These are phyloP conservation scores for Drosophila conformis DNA, from an alignment of 2,888 invertebrate species.

Conservation along the genomic window DNA sequence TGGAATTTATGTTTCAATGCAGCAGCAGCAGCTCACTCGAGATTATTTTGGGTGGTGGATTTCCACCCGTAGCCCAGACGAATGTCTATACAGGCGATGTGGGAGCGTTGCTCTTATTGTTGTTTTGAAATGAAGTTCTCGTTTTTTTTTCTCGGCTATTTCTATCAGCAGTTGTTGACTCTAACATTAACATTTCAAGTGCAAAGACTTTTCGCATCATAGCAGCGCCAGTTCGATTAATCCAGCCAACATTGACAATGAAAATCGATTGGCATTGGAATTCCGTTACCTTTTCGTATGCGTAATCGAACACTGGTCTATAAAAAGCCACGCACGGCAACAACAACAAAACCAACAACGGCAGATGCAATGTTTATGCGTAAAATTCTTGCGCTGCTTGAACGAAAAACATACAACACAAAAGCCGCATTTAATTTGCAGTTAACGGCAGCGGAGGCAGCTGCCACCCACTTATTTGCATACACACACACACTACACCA, in stretches of 20 bases:
- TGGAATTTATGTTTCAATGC: constrained; percentile 68
- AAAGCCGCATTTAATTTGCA: constrained; percentile 23
- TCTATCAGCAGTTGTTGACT: constrained; percentile 25
- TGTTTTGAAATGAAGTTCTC: constrained; percentile 38
- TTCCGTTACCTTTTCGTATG: constrained; percentile 41
- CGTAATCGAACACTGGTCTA: constrained; percentile 47
- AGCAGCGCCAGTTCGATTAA: constrained; percentile 60
- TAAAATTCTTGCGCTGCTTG: constrained; percentile 34
- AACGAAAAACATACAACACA: constrained; percentile 13
- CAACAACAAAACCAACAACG: constrained; percentile 1
- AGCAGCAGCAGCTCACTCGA: constrained; percentile 40
- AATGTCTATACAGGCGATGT: constrained; percentile 60
- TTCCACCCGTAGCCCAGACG: constrained; percentile 44
- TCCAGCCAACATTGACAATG: constrained; percentile 52
- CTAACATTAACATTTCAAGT: constrained; percentile 18
- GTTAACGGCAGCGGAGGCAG: not conserved
- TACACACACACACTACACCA: constrained; percentile 20
- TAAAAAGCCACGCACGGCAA: constrained; percentile 45
- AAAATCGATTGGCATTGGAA: constrained; percentile 73
- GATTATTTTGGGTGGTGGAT: constrained; percentile 62
- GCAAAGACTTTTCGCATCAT: constrained; percentile 27
- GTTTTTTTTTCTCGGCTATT: constrained; percentile 1
- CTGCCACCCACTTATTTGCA: constrained; percentile 29
- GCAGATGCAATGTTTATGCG: constrained; percentile 36
- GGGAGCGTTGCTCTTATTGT: constrained; percentile 33